Conservation (phyloP, 2,113 vertebrate genomes). For the Gopherus flavomarginatus region DNA sequence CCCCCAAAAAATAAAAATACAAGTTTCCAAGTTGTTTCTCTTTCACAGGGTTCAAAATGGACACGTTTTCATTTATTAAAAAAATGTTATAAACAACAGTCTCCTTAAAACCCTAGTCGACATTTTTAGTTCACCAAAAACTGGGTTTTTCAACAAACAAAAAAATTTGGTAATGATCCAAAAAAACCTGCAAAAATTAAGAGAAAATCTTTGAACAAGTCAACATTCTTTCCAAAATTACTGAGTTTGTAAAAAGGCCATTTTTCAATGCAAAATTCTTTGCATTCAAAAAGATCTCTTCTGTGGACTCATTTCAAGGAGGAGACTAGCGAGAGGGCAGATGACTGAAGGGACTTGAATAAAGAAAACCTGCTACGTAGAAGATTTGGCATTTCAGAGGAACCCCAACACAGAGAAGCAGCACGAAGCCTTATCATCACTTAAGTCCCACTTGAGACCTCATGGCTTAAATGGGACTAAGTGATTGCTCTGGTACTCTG, state of each 20-base stretch:
- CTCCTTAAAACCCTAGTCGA: background rate
- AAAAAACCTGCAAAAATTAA: background rate
- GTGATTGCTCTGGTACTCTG: background rate
- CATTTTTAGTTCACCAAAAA: background rate
- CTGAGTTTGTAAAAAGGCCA: background rate
- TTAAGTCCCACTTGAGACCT: background rate
- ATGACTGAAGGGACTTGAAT: background rate
- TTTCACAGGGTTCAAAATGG: background rate
- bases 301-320: background rate
- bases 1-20: background rate
- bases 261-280: background rate
- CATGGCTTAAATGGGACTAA: background rate
- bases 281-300: background rate
- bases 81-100: too few relatives aligned
- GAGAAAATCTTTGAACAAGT: background rate
- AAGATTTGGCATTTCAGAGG: background rate
- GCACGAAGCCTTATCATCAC: background rate
- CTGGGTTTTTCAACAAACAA: background rate
- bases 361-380: background rate
- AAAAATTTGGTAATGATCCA: background rate
- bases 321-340: too few relatives aligned
- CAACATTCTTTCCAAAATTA: background rate
- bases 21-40: background rate
- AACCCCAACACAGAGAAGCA: background rate
- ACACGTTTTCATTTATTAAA: background rate